A percentile compares a stretch with the other conserved stretches of the same genome.
These are phyloP conservation scores for Syritta pipiens DNA, from an alignment of 2,888 invertebrate genomes.

Conservation along the genomic window DNA sequence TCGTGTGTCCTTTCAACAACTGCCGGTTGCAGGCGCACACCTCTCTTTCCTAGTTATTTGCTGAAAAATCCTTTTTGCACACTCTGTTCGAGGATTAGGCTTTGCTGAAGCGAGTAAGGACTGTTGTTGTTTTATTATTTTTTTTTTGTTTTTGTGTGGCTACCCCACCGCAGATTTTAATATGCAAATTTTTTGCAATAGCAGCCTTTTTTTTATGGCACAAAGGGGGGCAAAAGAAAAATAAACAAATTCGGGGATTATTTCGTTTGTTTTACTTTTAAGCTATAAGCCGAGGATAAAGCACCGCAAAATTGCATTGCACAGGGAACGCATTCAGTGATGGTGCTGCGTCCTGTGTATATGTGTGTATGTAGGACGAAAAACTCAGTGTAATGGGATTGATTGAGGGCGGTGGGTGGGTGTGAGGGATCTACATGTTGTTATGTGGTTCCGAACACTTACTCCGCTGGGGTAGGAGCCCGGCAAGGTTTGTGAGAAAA, in stretches of 20 bases:
- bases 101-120: slow-evolving; percentile 2
- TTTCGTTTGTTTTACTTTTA: slow-evolving; percentile 64
- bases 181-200: slow-evolving; percentile 59
- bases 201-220: slow-evolving; percentile 18
- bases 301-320: slow-evolving; percentile 51
- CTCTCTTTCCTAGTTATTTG: not conserved
- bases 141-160: not conserved
- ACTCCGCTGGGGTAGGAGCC: too few species aligned
- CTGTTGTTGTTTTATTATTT: not conserved
- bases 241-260: slow-evolving; percentile 56
- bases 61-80: slow-evolving; percentile 38
- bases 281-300: slow-evolving; percentile 59
- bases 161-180: slow-evolving; percentile 31
- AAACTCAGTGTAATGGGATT: slow-evolving; percentile 45
- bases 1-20: slow-evolving; percentile 18
- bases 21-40: not conserved
- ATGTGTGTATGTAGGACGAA: not conserved
- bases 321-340: slow-evolving; percentile 17
- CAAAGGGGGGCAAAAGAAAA: slow-evolving; percentile 5
- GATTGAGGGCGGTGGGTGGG: not conserved
- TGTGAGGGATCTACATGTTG: not conserved
- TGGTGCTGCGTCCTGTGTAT: not conserved
- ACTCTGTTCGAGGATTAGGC: slow-evolving; percentile 39
- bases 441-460: too few species aligned
- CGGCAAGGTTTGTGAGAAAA: slow-evolving; percentile 12